phyloP scores from a whole-genome alignment of 2,113 vertebrate genomes.

The Neotoma lepida region DNA sequence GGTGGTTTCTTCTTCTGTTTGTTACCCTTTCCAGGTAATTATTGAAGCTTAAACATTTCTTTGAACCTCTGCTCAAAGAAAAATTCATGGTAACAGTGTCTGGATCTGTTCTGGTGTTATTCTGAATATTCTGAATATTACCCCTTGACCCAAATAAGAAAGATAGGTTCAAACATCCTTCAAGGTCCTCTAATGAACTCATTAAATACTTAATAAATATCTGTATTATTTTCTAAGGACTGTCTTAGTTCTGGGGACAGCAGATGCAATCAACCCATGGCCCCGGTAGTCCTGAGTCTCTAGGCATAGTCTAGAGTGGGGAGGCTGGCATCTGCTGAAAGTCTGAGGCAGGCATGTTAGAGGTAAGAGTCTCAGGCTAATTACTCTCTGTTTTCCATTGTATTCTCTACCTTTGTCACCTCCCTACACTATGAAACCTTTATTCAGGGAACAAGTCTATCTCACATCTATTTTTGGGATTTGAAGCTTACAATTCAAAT shows the following conservation, averaged over 20 bases:
- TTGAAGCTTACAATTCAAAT: neutral
- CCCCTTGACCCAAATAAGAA: neutral
- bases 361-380: neutral
- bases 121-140: neutral
- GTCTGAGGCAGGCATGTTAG: neutral
- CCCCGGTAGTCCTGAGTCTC: neutral
- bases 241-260: neutral
- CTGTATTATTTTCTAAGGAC: neutral
- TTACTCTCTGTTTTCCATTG: neutral
- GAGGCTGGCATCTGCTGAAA: neutral
- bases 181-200: constrained; percentile 20
- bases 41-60: constrained; percentile 38
- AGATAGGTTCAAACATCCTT: constrained; percentile 13
- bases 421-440: neutral
- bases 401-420: too few species aligned
- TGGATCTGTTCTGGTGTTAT: neutral
- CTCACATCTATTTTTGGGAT: neutral
- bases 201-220: neutral
- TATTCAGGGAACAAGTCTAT: neutral
- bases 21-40: neutral
- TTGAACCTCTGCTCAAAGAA: neutral
- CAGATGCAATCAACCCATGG: neutral
- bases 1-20: neutral
- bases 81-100: neutral
- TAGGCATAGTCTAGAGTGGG: neutral